Evolutionary conservation across 1,140 invertebrate genomes (phyloP).

Genomic region (Drosophila suzukii): DNA sequence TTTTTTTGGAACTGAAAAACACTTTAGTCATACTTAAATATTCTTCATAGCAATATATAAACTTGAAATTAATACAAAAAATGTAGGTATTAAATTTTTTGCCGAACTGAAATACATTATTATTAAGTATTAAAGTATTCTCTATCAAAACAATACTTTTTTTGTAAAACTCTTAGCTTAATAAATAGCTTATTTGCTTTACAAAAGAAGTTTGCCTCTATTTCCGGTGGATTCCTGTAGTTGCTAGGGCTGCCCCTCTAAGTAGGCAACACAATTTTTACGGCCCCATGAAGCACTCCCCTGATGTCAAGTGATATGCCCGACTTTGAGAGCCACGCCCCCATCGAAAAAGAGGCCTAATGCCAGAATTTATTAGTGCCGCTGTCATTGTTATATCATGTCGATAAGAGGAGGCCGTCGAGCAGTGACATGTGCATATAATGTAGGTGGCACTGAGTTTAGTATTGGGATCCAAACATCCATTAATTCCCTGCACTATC

Average conservation of each 20-base stretch:
- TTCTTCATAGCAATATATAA: no score
- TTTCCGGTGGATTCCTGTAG: background rate
- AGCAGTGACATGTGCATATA: slow-evolving; percentile 33
- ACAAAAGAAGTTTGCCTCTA: slow-evolving; percentile 1
- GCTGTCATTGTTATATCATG: slow-evolving; percentile 29
- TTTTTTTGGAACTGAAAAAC: no score
- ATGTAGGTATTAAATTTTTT: no score
- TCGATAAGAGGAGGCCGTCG: slow-evolving; percentile 33
- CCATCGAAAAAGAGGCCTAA: slow-evolving; percentile 33
- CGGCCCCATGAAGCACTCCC: slow-evolving; percentile 37
- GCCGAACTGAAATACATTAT: no score
- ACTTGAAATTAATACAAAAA: no score
- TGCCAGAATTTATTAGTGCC: slow-evolving; percentile 63
- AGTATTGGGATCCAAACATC: slow-evolving; percentile 16
- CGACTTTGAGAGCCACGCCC: slow-evolving; percentile 16
- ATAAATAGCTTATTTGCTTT: no score
- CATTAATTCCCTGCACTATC: slow-evolving; percentile 76
- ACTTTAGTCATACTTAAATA: no score
- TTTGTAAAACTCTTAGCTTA: no score
- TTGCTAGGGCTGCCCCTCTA: background rate
- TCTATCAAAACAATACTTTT: no score
- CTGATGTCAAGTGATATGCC: slow-evolving; percentile 37
- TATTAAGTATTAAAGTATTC: no score
- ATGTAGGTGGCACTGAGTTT: slow-evolving; percentile 1
- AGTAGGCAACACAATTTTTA: slow-evolving; percentile 59